Evolutionary conservation across 2,797 vertebrate genomes (phyloP), one percentile per base, ranked within the genome.

Genomic region (Pseudopleuronectes americanus): DNA sequence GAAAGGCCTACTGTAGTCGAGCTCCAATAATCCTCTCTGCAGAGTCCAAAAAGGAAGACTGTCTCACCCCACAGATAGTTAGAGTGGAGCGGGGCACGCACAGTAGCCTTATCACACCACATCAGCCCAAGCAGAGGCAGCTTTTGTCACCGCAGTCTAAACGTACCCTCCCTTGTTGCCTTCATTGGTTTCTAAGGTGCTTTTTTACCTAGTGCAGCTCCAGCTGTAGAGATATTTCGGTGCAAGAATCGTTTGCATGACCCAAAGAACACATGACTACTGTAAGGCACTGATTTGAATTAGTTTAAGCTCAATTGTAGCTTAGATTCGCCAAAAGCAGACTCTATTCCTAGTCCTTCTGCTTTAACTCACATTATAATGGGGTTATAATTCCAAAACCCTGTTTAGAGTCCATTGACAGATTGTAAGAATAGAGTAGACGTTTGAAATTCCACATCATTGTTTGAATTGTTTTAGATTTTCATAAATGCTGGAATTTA

Each of bases 21-120:
- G 78, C 77, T 79, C 72, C 82, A 76, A 62, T 88, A 90, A 90
- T 90, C 87, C 86, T 86, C 83, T 74, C 74, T 77, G 79, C 65
- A 73, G 52, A 80, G 62, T 87, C 77, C 81, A 80, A 84, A 90
- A 69, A 74, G 70, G 64, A 86, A 77, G 55, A 77, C 17, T 5
- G 16, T 45, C 12, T 19, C 2, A 19, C 71, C 75, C 68, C 60
- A 70, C 64, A 70, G 79, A 89, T 68, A 65, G 43, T 6, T 19
- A 55, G 59, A 51, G 55, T 14, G 5, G 58, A 65, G 79, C 13
- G 57, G 47, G 68, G 70, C 59, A 57, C 59, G 52, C 17, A 43
- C 49, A 52, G 68, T 72, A 71, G 74, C 69, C 47, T 74, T 77
- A 84, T 81, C 79, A 72, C 24, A 45, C 57, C 17, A 22, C 71